These are phyloP conservation scores for Balearica regulorum DNA, from an alignment of 2,797 vertebrate species.

Conservation along the genomic window DNA sequence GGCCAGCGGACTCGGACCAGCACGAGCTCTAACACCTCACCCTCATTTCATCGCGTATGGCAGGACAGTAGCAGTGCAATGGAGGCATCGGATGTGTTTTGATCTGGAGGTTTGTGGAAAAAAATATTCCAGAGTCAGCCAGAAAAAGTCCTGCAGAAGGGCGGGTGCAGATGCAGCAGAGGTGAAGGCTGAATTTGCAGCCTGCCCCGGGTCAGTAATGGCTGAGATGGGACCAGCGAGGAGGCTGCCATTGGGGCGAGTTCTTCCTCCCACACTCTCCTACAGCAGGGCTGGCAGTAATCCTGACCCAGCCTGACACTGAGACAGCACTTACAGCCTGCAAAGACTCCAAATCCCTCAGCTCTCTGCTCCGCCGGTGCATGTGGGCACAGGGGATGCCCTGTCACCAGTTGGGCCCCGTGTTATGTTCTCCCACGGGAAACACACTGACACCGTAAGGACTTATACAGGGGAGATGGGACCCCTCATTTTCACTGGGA, in stretches of 20 bases:
- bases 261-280: too few species aligned
- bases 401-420: accelerated
- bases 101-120: not conserved
- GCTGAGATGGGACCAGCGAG: not conserved
- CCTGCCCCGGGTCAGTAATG: not conserved
- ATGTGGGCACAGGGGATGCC: not conserved
- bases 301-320: too few species aligned
- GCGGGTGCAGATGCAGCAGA: too few species aligned
- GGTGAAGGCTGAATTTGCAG: not conserved
- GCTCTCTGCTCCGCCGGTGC: accelerated
- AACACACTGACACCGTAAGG: not conserved
- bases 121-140: not conserved
- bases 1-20: not conserved
- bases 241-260: not conserved
- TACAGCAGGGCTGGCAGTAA: not conserved
- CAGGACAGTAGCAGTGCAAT: not conserved
- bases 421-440: accelerated
- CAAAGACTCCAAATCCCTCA: not conserved
- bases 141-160: not conserved
- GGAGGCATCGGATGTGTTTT: not conserved
- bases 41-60: accelerated
- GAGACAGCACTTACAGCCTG: not conserved
- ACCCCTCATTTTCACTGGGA: not conserved
- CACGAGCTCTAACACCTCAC: accelerated
- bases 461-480: not conserved